Evolutionary conservation across 2,888 invertebrate species (phyloP).

Genomic region (Diaperis boleti): DNA sequence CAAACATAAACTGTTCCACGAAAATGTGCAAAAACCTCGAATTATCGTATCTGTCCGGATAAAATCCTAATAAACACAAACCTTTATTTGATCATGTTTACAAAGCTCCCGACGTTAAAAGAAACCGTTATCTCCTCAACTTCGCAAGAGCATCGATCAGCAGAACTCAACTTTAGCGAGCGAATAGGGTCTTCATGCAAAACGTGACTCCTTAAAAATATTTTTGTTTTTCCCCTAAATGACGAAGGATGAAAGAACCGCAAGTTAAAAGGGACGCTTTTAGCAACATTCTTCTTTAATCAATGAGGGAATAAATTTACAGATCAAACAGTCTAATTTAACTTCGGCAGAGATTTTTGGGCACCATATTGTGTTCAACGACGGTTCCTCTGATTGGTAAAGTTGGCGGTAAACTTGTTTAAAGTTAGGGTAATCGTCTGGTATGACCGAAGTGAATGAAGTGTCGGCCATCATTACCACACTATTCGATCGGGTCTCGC

Average conservation of each 20-base stretch:
- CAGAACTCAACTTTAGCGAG: slow-evolving; percentile 1
- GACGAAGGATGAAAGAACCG: background rate
- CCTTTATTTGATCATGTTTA: slow-evolving; percentile 11
- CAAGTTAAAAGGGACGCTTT: no score
- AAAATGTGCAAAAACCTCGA: slow-evolving; percentile 2
- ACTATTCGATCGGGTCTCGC: slow-evolving; percentile 23
- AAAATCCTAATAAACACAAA: slow-evolving; percentile 14
- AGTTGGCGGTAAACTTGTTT: slow-evolving; percentile 30
- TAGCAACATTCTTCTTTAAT: background rate
- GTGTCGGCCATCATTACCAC: slow-evolving; percentile 8
- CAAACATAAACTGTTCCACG: background rate
- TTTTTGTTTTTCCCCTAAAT: slow-evolving; percentile 16
- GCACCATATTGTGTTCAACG: slow-evolving; percentile 8
- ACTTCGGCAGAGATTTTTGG: slow-evolving; percentile 14
- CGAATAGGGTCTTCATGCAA: slow-evolving; percentile 18
- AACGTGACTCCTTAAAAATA: slow-evolving; percentile 13
- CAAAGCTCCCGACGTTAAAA: background rate
- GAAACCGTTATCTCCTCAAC: slow-evolving; percentile 17
- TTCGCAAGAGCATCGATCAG: slow-evolving; percentile 20
- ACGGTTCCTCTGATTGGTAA: slow-evolving; percentile 35
- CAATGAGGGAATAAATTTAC: slow-evolving; percentile 2
- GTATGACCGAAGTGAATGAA: slow-evolving; percentile 21
- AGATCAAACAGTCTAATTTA: slow-evolving; percentile 20
- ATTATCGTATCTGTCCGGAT: slow-evolving; percentile 3
- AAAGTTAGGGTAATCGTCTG: slow-evolving; percentile 27